Evolutionary conservation across 2,113 vertebrate genomes (phyloP), one percentile per base, ranked within the genome.

Genomic region (Anoura caudifer): DNA sequence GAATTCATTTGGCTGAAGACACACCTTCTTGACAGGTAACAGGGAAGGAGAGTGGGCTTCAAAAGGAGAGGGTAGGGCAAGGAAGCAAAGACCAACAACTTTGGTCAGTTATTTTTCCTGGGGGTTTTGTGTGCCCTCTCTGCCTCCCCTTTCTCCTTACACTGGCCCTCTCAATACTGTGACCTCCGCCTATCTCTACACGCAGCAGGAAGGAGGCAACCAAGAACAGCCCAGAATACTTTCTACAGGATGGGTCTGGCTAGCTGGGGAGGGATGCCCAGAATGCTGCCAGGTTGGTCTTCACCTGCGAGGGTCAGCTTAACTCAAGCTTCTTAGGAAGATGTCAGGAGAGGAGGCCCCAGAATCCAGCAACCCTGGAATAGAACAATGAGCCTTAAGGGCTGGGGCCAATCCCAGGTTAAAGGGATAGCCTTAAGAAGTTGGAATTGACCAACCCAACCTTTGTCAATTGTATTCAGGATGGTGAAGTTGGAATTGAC

Each of bases 341-440:
- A 45, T 95, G 61, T 43, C 61, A 93, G 76, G 45, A 92, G 52
- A 94, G 67, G 91, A 59, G 47, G 63, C n/a, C 47, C 91, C 31
- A 59, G 67, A 88, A 54, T 73, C 43, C 45, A 94, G 86, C 65
- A 94, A 82, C 33, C 41, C 38, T 82, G 81, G 75, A 76, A 52
- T 26, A 79, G 31, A 80, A 76, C 38, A 87, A 14, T 61, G 69
- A 36, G 73, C 54, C 36, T 89, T 63, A 87, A 73, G 63, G 24
- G 59, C 56, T 88, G 43, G 43, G 7, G 13, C n/a, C 54, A 75
- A 96, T 95, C 65, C 43, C 38, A 54, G 65, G n/a, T 86, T 91
- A 92, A 93, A 97, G 54, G 61, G n/a, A 95, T 63, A 14, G 36
- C 28, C 43, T 84, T 75, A 80, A 59, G 63, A 91, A 82, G 75